These are phyloP conservation scores for Rhinopithecus roxellana DNA, from an alignment of 2,113 vertebrate species.

Conservation along the genomic window DNA sequence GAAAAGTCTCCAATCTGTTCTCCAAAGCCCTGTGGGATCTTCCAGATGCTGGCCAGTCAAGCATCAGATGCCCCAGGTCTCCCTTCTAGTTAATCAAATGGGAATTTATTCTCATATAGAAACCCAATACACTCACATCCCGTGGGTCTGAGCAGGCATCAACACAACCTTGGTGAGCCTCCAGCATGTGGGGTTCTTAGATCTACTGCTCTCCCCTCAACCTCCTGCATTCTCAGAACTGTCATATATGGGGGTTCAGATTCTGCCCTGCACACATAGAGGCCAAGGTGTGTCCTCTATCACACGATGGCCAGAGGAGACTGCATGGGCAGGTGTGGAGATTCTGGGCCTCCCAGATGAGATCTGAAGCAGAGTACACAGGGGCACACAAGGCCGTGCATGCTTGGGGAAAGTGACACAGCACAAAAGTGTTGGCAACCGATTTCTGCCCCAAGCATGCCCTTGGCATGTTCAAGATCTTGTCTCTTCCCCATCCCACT, in stretches of 20 bases:
- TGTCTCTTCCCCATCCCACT: neutral
- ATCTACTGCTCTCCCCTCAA: neutral
- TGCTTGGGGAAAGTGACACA: neutral
- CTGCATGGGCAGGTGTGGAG: rapidly evolving
- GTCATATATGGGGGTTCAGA: neutral
- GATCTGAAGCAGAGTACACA: neutral
- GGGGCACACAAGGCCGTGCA: neutral
- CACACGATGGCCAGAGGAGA: rapidly evolving
- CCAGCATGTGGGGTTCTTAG: neutral
- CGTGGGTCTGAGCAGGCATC: neutral
- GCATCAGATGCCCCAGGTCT: neutral
- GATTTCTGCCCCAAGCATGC: too few species aligned
- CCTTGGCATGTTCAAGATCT: neutral
- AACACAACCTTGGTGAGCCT: neutral
- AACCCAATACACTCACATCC: neutral
- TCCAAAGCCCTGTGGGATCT: neutral
- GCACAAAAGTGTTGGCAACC: neutral
- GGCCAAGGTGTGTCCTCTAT: too few species aligned
- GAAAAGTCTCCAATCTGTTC: neutral
- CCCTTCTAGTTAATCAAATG: neutral
- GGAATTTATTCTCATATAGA: neutral
- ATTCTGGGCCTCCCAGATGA: neutral
- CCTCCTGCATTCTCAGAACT: neutral
- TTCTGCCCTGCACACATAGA: neutral
- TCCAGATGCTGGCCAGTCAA: neutral